Percentiles rank a stretch among this genome's conserved stretches.
phyloP scores from a whole-genome alignment of 1,140 invertebrate species.

The Macrostomum lignano region DNA sequence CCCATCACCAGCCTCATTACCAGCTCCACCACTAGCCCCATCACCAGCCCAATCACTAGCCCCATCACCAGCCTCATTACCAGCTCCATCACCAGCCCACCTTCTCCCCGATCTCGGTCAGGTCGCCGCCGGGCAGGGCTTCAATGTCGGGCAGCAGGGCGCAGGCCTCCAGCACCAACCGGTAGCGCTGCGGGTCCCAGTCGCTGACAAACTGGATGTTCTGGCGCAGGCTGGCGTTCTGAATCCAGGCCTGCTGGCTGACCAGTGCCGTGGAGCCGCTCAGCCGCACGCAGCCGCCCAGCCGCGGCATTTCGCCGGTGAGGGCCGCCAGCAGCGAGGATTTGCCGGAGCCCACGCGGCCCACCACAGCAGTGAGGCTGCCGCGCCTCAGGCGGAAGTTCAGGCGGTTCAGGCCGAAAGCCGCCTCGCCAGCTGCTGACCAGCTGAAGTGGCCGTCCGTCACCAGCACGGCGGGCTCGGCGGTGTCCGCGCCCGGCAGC shows the following conservation, averaged over 20 bases:
- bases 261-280: background rate
- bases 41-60: too few species aligned
- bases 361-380: slow-evolving; percentile 14
- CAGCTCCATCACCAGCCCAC: too few species aligned
- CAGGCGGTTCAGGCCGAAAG: too few species aligned
- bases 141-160: slow-evolving; percentile 23
- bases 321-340: slow-evolving; percentile 54
- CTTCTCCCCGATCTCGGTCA: slow-evolving; percentile 32
- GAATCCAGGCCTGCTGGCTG: slow-evolving; percentile 64
- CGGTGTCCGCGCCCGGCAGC: too few species aligned
- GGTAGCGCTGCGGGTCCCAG: slow-evolving; percentile 43
- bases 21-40: too few species aligned
- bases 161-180: slow-evolving; percentile 44
- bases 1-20: too few species aligned
- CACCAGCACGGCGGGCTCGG: too few species aligned
- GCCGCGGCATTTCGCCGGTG: slow-evolving; percentile 58
- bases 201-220: slow-evolving; percentile 51
- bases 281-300: slow-evolving; percentile 9
- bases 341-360: slow-evolving; percentile 60
- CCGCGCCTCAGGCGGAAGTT: background rate
- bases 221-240: slow-evolving; percentile 54
- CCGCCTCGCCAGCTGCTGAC: too few species aligned
- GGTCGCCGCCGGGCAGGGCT: slow-evolving; percentile 27
- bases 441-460: too few species aligned
- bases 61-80: too few species aligned